Percentiles rank a stretch among this genome's conserved stretches.
phyloP scores from a whole-genome alignment of 2,888 invertebrate species.

The Erpobdella octoculata region DNA sequence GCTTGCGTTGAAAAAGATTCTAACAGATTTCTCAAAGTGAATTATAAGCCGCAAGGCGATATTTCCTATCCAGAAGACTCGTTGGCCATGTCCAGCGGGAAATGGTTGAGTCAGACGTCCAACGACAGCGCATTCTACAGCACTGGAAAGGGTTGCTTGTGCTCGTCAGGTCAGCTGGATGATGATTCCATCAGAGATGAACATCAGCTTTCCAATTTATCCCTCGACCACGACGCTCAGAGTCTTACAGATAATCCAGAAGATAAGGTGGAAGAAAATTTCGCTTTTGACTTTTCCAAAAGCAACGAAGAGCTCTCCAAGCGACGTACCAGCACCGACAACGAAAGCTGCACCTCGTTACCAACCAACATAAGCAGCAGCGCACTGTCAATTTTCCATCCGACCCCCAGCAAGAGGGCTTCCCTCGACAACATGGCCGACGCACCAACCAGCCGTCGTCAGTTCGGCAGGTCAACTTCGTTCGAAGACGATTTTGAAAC shows the following conservation, averaged over 20 bases:
- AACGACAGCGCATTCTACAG: conserved; percentile 7
- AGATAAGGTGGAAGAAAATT: not conserved
- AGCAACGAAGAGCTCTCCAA: not conserved
- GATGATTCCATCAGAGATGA: no score
- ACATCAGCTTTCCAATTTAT: no score
- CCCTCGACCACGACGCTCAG: not conserved
- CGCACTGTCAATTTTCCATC: not conserved
- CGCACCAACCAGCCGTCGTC: not conserved
- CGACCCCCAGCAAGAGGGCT: not conserved
- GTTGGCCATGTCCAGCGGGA: not conserved
- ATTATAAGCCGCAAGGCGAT: no score
- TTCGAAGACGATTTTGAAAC: not conserved
- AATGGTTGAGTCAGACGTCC: not conserved
- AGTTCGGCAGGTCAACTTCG: not conserved
- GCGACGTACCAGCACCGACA: not conserved
- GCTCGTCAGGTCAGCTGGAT: not conserved
- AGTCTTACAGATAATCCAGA: not conserved
- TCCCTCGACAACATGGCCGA: not conserved
- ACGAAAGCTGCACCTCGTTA: not conserved
- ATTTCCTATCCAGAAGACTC: no score
- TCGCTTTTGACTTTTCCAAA: not conserved
- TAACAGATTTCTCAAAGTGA: no score
- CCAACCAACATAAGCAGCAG: not conserved
- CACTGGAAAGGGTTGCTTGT: not conserved
- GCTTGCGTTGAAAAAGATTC: no score